Conservation (phyloP, 2,113 vertebrate genomes). For the Corythoichthys haematopterus region DNA sequence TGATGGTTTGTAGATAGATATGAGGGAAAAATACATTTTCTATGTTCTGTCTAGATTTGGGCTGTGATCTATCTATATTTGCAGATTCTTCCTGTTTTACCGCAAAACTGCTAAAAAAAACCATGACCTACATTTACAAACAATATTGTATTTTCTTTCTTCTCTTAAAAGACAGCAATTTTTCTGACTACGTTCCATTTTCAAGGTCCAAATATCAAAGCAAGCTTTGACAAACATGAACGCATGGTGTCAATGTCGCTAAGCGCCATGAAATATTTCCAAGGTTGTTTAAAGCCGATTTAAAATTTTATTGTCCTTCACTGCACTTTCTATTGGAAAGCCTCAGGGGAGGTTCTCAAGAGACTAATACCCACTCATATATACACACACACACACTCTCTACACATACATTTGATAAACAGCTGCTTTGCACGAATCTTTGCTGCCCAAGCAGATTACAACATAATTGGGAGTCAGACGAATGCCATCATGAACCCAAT, state of each 20-base stretch:
- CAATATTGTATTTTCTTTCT: no score
- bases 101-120: no score
- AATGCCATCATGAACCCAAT: conserved; percentile 29
- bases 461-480: conserved; percentile 38
- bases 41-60: no score
- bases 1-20: no score
- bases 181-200: background rate
- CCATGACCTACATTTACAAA: no score
- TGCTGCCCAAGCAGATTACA: conserved; percentile 35
- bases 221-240: background rate
- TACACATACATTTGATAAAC: background rate
- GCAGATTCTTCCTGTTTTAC: no score
- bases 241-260: background rate
- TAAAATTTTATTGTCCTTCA: conserved; percentile 22
- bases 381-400: background rate
- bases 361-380: conserved; percentile 4
- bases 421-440: conserved; percentile 16
- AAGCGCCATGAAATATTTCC: background rate
- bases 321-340: conserved; percentile 13
- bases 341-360: background rate
- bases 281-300: conserved; percentile 4
- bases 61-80: no score
- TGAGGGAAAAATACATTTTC: no score
- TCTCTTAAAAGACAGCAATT: no score
- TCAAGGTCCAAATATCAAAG: background rate